Conservation (phyloP, 2,113 vertebrate genomes). For the Hippolais icterina region DNA sequence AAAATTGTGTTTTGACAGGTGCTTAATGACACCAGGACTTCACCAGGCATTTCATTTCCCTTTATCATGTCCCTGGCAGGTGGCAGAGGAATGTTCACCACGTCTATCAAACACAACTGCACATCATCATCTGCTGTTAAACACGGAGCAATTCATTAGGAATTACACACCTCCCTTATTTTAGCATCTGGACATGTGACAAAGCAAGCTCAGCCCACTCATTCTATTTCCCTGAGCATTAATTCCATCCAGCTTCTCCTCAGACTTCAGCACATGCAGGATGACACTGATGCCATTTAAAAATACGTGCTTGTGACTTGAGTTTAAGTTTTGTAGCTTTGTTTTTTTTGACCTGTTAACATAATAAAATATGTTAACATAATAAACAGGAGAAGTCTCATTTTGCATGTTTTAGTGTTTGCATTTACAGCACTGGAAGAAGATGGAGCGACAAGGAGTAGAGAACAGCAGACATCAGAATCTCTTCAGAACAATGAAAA, state of each 20-base stretch:
- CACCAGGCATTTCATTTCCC: neutral
- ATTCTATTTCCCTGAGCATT: neutral
- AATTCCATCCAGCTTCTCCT: neutral
- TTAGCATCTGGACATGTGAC: neutral
- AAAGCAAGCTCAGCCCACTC: neutral
- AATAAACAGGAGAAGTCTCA: neutral
- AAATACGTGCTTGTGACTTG: neutral
- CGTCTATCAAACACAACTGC: neutral
- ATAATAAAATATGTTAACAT: neutral
- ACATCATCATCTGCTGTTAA: neutral
- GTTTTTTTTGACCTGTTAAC: neutral
- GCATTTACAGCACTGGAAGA: neutral
- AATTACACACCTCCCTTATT: neutral
- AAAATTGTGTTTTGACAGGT: neutral
- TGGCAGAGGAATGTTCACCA: neutral
- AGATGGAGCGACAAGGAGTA: neutral
- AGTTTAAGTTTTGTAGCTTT: neutral
- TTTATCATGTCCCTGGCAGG: neutral
- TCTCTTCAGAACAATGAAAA: neutral
- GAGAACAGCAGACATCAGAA: neutral
- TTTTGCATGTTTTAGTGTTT: neutral
- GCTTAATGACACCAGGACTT: neutral
- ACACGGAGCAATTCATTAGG: neutral
- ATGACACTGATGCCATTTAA: neutral
- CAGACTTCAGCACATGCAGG: neutral